phyloP scores from a whole-genome alignment of 2,797 vertebrate genomes.

The Hafferia zeledoni region DNA sequence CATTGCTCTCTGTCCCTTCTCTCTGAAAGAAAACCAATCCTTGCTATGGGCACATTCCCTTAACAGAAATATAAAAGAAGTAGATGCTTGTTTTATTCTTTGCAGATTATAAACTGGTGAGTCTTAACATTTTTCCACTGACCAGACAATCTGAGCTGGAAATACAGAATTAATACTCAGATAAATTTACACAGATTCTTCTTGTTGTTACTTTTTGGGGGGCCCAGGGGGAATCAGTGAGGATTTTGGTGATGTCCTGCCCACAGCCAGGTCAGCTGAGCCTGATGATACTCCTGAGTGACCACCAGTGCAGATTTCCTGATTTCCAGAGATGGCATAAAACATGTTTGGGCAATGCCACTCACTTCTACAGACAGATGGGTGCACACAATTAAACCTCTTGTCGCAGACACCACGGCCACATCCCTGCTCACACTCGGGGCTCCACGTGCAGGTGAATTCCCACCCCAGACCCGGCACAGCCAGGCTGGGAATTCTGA shows the following conservation, averaged over 20 bases:
- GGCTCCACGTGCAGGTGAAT: background rate
- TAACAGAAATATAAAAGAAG: background rate
- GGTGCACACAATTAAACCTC: background rate
- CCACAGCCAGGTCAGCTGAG: background rate
- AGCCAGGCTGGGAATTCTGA: background rate
- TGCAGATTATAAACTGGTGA: background rate
- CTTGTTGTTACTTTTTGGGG: background rate
- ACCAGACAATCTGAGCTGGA: background rate
- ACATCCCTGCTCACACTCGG: fast-evolving
- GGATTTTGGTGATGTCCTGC: background rate
- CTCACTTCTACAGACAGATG: background rate
- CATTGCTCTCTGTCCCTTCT: background rate
- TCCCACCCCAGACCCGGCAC: background rate
- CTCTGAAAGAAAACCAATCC: background rate
- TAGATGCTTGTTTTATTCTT: background rate
- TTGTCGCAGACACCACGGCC: fast-evolving
- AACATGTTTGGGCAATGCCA: background rate
- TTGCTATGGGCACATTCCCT: background rate
- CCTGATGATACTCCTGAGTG: background rate
- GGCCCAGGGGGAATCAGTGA: background rate
- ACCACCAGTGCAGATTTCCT: background rate
- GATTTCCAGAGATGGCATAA: background rate
- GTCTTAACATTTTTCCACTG: background rate
- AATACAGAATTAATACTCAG: background rate
- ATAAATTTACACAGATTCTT: background rate